Evolutionary conservation across 2,113 vertebrate species (phyloP), one percentile per base, ranked within the genome.

Genomic region (Myotis yumanensis): DNA sequence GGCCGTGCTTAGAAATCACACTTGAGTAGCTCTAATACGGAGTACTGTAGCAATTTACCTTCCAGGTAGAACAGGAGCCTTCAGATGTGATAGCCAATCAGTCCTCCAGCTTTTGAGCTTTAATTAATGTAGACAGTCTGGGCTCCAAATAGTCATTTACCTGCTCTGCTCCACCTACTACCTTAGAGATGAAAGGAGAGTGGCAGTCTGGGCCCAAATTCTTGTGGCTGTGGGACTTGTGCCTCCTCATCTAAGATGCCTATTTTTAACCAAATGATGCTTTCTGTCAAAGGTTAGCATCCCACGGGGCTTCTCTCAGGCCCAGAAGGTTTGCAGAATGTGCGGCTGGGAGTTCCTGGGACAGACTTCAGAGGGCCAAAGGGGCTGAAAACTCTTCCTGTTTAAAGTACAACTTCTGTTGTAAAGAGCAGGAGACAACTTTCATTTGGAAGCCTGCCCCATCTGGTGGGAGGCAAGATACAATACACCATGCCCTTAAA

Each of bases 321-420:
- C 40, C 79, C 86, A 52, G 62, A 52, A 85, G 76, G 62, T 94
- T 90, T 90, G 82, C 37, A 52, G 82, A 95, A 85, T 14, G 22
- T 28, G 1, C 43, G 84, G 64, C 0, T 3, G 37, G 71, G 76
- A 64, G 43, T 69, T 94, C 18, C 40, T 85, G 62, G 92, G 93
- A 91, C 81, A 90, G 52, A 96, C 90, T 95, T 92, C 91, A 79
- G 62, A 95, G 84, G 75, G 10, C 40, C 30, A 54, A 71, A 62
- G 72, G 91, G 84, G 69, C 37, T 7, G 48, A 69, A 89, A 84
- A 84, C 71, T 25, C 75, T 85, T 93, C 52, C 81, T 86, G 76
- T 88, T 93, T 85, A 35, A 97, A 95, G 93, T 52, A 85, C 77
- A n/a, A n/a, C 30, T 66, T 85, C 18, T 79, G 71, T 84, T 91